Evolutionary conservation across 2,888 invertebrate species (phyloP), one percentile per base, ranked within the genome.

Genomic region (Tuberolachnus salignus): DNA sequence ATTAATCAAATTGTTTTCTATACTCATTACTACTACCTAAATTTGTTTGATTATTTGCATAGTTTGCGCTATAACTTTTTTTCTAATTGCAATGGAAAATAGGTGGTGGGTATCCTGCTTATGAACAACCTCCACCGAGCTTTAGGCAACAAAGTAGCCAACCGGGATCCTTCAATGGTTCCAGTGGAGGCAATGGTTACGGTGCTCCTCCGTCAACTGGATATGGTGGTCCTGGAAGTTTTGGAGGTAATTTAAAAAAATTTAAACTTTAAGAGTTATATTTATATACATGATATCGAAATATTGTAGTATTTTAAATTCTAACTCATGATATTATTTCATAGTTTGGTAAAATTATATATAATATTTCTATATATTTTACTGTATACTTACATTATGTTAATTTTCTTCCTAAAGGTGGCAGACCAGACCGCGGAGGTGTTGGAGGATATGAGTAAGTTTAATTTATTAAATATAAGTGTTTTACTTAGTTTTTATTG

Each of bases 151-250:
- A 67, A 59, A 69, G 78, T 51, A 67, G 78, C 21, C 78, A 78
- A 78, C 78, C 69, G 59, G 75, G 75, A n/a, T 78, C 78, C n/a
- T 80, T 72, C 51, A 80, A 80, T 73, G 80, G 80, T n/a, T 80
- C 80, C 53, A 59, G 80, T 13, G 73, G 72, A 34, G 80, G 80
- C 4, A 72, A 72, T 72, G 72, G 72, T 67, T 61, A 61, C 71
- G 71, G 63, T 46, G 69, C 73, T 46, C 66, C 78, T 42, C 78
- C 78, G n/a, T 67, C 78, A 34, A 78, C 78, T 53, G 81, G 78
- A 16, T 81, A 80, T 80, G 78, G 78, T 21, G 71, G 70, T 42
- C 64, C 71, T 23, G 72, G 72, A 21, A 49, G 78, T 14, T 80
- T 80, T 78, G 80, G 80, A 63, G 80, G 81, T 66, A 78, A 69